phyloP scores from a whole-genome alignment of 2,113 vertebrate species.

The Amblyornis subalaris region DNA sequence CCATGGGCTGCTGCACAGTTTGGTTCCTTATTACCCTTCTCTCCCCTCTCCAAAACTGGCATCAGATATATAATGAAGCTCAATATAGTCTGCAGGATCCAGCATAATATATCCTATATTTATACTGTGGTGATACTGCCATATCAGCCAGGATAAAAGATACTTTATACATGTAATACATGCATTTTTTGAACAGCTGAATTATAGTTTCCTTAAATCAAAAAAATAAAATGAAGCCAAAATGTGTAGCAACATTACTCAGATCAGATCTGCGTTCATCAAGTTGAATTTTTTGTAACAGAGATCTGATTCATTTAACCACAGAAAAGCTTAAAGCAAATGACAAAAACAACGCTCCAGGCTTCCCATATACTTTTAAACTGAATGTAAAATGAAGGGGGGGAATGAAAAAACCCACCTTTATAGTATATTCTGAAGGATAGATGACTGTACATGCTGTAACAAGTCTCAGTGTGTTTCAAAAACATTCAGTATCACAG shows the following conservation, averaged over 20 bases:
- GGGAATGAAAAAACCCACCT: fast-evolving
- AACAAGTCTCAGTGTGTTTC: not conserved
- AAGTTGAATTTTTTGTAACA: not conserved
- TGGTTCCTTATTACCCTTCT: not conserved
- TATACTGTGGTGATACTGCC: not conserved
- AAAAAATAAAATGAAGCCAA: not conserved
- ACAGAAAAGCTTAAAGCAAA: not conserved
- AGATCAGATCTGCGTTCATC: not conserved
- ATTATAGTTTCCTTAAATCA: not conserved
- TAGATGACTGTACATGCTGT: not conserved
- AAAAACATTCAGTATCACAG: not conserved
- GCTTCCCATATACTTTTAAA: not conserved
- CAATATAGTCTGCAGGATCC: not conserved
- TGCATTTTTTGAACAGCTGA: not conserved
- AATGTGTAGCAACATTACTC: not conserved
- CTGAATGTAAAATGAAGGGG: not conserved
- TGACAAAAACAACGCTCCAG: not conserved
- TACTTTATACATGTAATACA: not conserved
- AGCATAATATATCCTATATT: not conserved
- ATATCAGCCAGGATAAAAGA: not conserved
- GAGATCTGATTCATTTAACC: not conserved
- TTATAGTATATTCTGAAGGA: not conserved
- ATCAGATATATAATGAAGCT: not conserved
- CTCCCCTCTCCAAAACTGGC: not conserved
- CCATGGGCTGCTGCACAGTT: not conserved